Conservation (phyloP, 2,888 invertebrate genomes). For the Shargacucullia verbasci region DNA sequence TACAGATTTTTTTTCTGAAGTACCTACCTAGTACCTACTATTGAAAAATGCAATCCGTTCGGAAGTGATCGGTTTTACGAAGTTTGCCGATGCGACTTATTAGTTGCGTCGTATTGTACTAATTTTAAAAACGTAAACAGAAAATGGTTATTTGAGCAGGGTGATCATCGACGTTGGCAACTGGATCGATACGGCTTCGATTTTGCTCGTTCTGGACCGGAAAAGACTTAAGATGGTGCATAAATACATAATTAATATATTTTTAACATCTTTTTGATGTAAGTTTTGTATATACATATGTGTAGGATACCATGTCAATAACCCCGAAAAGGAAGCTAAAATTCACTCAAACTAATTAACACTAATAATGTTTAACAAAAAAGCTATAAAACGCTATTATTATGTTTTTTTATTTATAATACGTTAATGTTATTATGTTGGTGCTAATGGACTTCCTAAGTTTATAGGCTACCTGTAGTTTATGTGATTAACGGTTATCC, state of each 20-base stretch:
- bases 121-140: too few species aligned
- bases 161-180: too few species aligned
- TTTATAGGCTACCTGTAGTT: conserved; percentile 19
- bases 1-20: too few species aligned
- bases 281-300: not conserved
- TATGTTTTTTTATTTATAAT: conserved; percentile 20
- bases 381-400: conserved; percentile 31
- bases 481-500: conserved; percentile 37
- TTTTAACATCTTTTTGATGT: conserved; percentile 1
- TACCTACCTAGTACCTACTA: too few species aligned
- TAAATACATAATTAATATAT: not conserved
- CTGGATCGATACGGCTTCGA: not conserved
- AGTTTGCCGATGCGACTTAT: too few species aligned
- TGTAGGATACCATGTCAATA: conserved; percentile 25
- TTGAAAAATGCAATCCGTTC: too few species aligned
- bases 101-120: too few species aligned
- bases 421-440: conserved; percentile 16
- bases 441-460: conserved; percentile 37
- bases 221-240: not conserved
- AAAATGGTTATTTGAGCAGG: too few species aligned
- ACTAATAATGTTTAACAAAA: conserved; percentile 31
- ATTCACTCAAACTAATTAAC: conserved; percentile 33
- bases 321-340: conserved; percentile 21
- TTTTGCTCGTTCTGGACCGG: conserved; percentile 5
- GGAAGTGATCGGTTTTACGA: too few species aligned